A percentile compares a stretch with the other conserved stretches of the same genome.
phyloP scores from a whole-genome alignment of 2,113 vertebrate species.

The Apteryx owenii region DNA sequence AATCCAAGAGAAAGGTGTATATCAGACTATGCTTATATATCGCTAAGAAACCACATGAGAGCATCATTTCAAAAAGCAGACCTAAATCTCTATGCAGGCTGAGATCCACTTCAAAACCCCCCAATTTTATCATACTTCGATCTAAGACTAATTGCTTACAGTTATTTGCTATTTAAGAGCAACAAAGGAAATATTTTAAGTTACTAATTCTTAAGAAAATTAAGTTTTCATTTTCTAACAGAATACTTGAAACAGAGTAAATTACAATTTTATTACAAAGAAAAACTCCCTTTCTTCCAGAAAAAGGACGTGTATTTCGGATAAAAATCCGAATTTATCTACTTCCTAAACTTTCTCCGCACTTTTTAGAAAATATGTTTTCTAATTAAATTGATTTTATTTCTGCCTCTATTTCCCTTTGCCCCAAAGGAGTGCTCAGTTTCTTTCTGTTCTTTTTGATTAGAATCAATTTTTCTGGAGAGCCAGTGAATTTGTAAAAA shows the following conservation, averaged over 20 bases:
- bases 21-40: not conserved
- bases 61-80: not conserved
- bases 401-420: not conserved
- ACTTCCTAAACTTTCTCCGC: not conserved
- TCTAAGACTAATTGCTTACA: not conserved
- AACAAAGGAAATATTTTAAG: not conserved
- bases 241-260: not conserved
- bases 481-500: not conserved
- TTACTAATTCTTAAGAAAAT: not conserved
- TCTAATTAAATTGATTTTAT: not conserved
- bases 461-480: not conserved
- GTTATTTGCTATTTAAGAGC: not conserved
- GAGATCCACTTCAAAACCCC: not conserved
- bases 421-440: accelerated
- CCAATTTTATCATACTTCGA: not conserved
- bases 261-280: not conserved
- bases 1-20: not conserved
- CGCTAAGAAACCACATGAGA: not conserved
- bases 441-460: not conserved
- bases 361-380: not conserved
- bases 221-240: not conserved
- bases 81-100: not conserved
- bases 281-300: not conserved
- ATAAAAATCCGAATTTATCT: not conserved
- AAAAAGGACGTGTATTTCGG: not conserved